Evolutionary conservation across 1,140 invertebrate species (phyloP).

Genomic region (Drosophila triauraria): DNA sequence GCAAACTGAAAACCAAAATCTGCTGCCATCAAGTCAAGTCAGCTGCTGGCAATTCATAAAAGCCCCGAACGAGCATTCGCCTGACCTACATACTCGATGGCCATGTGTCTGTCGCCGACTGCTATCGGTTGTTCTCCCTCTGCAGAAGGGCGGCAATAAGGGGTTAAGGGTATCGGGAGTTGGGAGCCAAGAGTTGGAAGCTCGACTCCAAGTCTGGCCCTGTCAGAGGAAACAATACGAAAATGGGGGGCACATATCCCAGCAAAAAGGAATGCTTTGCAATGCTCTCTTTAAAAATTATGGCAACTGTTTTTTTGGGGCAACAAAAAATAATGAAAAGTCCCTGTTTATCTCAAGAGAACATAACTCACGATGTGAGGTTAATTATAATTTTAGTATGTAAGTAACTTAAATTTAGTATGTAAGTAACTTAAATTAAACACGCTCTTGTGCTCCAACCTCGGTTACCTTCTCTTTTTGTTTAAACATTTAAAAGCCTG

Average conservation of each 20-base stretch:
- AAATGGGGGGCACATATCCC: not conserved
- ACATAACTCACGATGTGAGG: not conserved
- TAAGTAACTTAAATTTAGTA: too few species aligned
- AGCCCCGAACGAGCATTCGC: constrained; percentile 52
- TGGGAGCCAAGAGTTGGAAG: constrained; percentile 12
- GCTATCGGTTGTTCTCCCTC: constrained; percentile 37
- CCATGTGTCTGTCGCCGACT: constrained; percentile 42
- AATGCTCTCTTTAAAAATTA: constrained; percentile 22
- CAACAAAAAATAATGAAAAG: not conserved
- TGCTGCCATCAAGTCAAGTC: constrained; percentile 65
- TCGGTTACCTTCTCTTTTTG: not conserved
- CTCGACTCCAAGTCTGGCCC: constrained; percentile 36
- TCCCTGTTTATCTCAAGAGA: not conserved
- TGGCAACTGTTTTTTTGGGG: not conserved
- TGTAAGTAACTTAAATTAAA: too few species aligned
- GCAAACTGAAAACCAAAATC: constrained; percentile 77
- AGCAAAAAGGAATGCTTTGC: not conserved
- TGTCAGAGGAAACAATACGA: constrained; percentile 32
- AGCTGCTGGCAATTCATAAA: constrained; percentile 79
- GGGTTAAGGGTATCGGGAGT: constrained; percentile 21
- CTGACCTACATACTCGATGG: constrained; percentile 70
- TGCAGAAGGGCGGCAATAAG: constrained; percentile 1
- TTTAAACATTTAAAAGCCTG: not conserved
- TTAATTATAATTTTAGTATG: not conserved
- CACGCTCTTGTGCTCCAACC: too few species aligned